Evolutionary conservation across 2,797 vertebrate genomes (phyloP).

Genomic region (Eulemur coronatus): DNA sequence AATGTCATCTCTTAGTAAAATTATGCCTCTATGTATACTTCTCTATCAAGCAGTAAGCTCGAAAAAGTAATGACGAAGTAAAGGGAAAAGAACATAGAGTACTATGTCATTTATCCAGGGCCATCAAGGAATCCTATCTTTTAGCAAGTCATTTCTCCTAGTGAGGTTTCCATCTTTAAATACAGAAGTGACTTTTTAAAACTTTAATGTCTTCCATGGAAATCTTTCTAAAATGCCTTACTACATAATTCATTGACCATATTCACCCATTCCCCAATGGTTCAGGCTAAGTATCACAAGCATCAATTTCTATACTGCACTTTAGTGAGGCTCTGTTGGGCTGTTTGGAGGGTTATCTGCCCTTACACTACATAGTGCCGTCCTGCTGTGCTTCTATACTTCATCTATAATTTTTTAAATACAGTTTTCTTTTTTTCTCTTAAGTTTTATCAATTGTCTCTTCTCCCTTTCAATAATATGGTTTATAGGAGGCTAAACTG

Average conservation of each 20-base stretch:
- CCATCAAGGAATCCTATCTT: not conserved
- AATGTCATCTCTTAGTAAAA: not conserved
- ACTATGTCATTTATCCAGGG: not conserved
- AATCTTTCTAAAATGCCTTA: slow-evolving; percentile 52
- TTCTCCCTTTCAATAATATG: not conserved
- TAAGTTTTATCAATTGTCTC: not conserved
- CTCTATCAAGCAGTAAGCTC: not conserved
- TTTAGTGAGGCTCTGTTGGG: not conserved
- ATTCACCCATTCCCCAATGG: not conserved
- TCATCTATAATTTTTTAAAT: not conserved
- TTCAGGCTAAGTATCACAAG: not conserved
- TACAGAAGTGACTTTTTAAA: slow-evolving; percentile 54
- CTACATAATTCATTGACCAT: slow-evolving; percentile 23
- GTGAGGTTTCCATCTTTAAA: slow-evolving; percentile 13
- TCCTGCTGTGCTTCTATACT: not conserved
- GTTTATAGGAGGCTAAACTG: not conserved
- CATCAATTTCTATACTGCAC: not conserved
- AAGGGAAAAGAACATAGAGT: not conserved
- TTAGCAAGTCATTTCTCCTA: not conserved
- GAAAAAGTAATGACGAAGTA: not conserved
- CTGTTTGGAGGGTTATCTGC: not conserved
- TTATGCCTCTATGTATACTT: not conserved
- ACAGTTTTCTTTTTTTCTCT: not conserved
- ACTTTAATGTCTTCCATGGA: slow-evolving; percentile 22
- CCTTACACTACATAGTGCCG: rapidly evolving